Evolutionary conservation across 2,797 vertebrate species (phyloP).

Genomic region (Lagodon rhomboides): DNA sequence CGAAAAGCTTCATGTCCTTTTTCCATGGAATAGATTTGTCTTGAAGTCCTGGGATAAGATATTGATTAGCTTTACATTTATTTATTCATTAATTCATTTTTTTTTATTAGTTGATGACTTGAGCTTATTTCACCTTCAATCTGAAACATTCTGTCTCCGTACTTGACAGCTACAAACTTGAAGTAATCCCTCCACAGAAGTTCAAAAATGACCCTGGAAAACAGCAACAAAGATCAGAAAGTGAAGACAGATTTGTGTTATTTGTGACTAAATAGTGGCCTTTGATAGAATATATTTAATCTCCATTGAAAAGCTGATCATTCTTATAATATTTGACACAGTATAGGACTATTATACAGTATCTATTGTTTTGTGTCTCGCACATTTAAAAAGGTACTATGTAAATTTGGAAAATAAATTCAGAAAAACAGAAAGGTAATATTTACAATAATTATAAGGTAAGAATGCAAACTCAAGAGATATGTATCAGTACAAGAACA

Average conservation of each 20-base stretch:
- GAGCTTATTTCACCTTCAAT: conserved; percentile 75
- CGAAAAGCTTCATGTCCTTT: conserved; percentile 84
- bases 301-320: background rate
- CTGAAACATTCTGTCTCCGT: conserved; percentile 85
- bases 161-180: conserved; percentile 88
- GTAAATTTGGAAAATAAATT: no score
- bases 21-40: conserved; percentile 89
- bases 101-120: background rate
- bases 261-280: background rate
- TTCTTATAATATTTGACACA: background rate
- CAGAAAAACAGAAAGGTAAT: no score
- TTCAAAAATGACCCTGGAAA: conserved; percentile 89
- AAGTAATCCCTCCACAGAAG: conserved; percentile 92
- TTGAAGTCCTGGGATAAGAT: conserved; percentile 85
- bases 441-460: no score
- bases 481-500: no score
- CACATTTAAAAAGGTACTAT: no score
- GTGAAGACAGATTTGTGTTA: background rate
- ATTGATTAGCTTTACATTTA: background rate
- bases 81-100: background rate
- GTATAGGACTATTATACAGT: background rate
- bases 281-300: background rate
- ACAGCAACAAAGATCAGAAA: conserved; percentile 1
- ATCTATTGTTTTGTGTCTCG: background rate
- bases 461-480: no score